phyloP scores from a whole-genome alignment of 64 coral and sea anemone genomes.

The Dendrophyllia cribrosa region DNA sequence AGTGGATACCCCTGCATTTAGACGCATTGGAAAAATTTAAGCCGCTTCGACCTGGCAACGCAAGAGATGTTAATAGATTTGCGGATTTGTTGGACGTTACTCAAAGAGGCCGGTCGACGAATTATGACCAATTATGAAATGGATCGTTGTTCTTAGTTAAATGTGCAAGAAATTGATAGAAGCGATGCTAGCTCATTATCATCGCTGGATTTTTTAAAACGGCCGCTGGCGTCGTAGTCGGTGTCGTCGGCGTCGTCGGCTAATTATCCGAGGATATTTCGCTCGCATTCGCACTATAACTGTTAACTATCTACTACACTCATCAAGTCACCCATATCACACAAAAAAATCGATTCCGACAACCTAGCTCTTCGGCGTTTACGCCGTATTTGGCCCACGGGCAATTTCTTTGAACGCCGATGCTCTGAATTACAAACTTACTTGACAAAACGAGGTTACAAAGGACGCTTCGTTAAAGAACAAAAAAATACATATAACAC shows the following conservation, averaged over 20 bases:
- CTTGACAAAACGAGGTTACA: slow-evolving; percentile 31
- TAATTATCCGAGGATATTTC: too few relatives aligned
- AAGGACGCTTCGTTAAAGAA: not conserved
- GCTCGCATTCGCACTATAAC: too few relatives aligned
- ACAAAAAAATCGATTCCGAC: slow-evolving; percentile 43
- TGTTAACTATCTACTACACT: not conserved
- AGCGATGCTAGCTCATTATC: slow-evolving; percentile 48
- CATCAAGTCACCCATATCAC: slow-evolving; percentile 22
- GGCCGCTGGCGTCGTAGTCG: not conserved
- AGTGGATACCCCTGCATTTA: slow-evolving; percentile 34
- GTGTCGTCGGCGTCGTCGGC: too few relatives aligned
- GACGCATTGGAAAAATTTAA: slow-evolving; percentile 63
- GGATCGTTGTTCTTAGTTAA: slow-evolving; percentile 57
- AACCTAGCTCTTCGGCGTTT: slow-evolving; percentile 36
- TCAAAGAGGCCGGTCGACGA: slow-evolving; percentile 50
- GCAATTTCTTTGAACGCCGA: not conserved
- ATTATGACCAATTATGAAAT: slow-evolving; percentile 66
- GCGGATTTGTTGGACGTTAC: slow-evolving; percentile 64
- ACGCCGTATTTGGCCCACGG: slow-evolving; percentile 49
- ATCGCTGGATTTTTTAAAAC: slow-evolving; percentile 52
- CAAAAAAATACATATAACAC: not conserved
- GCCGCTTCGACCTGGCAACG: slow-evolving; percentile 15
- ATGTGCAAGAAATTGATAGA: slow-evolving; percentile 63
- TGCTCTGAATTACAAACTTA: not conserved
- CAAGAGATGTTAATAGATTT: slow-evolving; percentile 65